These are phyloP conservation scores for Zaprionus lachaisei DNA, from an alignment of 1,140 invertebrate species.

Conservation along the genomic window DNA sequence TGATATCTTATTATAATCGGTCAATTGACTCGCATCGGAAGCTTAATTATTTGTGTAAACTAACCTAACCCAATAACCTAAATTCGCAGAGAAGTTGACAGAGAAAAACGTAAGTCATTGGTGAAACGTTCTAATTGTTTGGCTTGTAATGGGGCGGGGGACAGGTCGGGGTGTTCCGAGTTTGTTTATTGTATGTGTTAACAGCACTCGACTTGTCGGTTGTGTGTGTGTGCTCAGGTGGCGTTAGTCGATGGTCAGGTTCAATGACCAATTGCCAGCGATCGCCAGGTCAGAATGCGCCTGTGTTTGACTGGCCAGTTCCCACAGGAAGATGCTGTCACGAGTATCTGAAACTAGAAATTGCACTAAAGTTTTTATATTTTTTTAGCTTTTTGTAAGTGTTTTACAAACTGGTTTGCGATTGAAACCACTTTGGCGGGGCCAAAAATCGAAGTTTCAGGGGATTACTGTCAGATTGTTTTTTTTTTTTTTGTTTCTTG, in stretches of 20 bases:
- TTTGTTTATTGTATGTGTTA: conserved; percentile 60
- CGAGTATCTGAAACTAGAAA: conserved; percentile 61
- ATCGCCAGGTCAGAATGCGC: conserved; percentile 28
- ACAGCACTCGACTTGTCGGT: neutral
- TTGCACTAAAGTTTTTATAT: conserved; percentile 29
- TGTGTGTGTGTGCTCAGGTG: conserved; percentile 19
- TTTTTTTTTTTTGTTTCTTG: neutral
- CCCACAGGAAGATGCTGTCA: conserved; percentile 59
- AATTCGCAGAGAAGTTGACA: conserved; percentile 19
- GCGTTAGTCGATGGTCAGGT: conserved; percentile 35
- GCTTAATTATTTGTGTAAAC: conserved; percentile 38
- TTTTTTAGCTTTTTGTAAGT: conserved; percentile 1
- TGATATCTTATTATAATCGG: neutral
- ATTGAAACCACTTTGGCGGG: conserved; percentile 25
- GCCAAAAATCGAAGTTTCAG: neutral
- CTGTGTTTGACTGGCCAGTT: conserved; percentile 26
- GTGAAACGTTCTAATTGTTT: conserved; percentile 58
- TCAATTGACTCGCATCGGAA: neutral
- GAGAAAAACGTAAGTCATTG: conserved; percentile 56
- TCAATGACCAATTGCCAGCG: conserved; percentile 59
- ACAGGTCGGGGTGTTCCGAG: neutral
- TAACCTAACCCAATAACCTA: conserved; percentile 62
- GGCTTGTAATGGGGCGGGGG: conserved; percentile 17
- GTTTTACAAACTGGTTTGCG: conserved; percentile 43
- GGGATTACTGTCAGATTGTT: neutral